These are phyloP conservation scores for Malurus leucopterus DNA, from an alignment of 2,797 vertebrate species.

Conservation along the genomic window DNA sequence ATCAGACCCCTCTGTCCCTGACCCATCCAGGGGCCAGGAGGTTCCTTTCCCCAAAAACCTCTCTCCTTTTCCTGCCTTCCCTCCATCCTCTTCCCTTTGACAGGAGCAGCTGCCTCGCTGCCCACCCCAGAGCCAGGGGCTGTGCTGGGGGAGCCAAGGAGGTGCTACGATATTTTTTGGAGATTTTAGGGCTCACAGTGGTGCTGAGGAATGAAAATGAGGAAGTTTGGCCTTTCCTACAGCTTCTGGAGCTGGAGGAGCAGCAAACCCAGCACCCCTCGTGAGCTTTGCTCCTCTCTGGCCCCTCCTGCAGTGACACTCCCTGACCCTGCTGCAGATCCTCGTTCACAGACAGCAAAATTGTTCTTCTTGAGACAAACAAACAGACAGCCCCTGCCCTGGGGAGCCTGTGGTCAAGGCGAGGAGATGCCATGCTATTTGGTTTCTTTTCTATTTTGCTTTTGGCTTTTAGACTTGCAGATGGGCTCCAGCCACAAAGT, in stretches of 20 bases:
- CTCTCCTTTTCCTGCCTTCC: neutral
- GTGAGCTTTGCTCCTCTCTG: neutral
- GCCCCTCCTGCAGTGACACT: rapidly evolving
- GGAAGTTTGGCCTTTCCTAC: neutral
- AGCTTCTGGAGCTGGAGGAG: neutral
- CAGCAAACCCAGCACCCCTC: neutral
- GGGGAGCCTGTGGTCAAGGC: slow-evolving; percentile 31
- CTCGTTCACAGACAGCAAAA: neutral
- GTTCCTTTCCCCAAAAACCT: neutral
- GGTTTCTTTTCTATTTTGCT: slow-evolving; percentile 27
- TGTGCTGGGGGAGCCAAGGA: neutral
- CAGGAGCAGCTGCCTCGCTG: neutral
- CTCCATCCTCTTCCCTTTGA: neutral
- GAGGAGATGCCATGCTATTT: slow-evolving; percentile 10
- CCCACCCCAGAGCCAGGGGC: neutral
- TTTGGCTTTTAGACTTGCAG: slow-evolving; percentile 23
- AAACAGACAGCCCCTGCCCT: slow-evolving; percentile 11
- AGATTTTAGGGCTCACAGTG: neutral
- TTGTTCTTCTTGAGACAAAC: slow-evolving; percentile 24
- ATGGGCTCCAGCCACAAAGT: slow-evolving; percentile 17
- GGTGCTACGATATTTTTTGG: neutral
- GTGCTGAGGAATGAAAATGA: neutral
- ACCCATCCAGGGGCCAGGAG: neutral
- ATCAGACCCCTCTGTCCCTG: neutral
- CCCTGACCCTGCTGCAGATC: neutral